Conservation (phyloP, 2,888 invertebrate species). For the Cephonodes hylas region DNA sequence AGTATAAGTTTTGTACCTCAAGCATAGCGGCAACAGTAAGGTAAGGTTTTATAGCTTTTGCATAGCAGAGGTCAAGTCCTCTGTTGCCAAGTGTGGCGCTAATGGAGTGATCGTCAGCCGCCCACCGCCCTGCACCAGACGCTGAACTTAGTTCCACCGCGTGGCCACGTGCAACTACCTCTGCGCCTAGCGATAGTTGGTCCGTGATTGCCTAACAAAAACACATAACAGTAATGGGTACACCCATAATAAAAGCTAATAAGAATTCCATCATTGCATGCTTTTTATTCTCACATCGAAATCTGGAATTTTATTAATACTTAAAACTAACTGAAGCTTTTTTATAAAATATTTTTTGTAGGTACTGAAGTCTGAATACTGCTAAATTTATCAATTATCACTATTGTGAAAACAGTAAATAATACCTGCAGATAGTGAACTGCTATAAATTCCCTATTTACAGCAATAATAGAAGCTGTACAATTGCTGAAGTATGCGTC, state of each 20-base stretch:
- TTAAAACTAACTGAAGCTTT: no score
- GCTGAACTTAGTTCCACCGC: slow-evolving; percentile 62
- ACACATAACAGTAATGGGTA: not conserved
- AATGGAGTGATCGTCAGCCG: slow-evolving; percentile 53
- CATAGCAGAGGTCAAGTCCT: slow-evolving; percentile 70
- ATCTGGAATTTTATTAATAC: no score
- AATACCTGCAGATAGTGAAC: slow-evolving; percentile 68
- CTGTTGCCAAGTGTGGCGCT: slow-evolving; percentile 74
- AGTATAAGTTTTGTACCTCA: no score
- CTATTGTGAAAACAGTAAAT: not conserved
- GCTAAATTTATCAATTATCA: not conserved
- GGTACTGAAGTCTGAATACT: not conserved
- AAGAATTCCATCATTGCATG: no score
- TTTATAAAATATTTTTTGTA: no score
- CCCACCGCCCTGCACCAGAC: slow-evolving; percentile 68
- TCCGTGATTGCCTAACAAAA: slow-evolving; percentile 55
- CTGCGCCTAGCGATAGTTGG: slow-evolving; percentile 65
- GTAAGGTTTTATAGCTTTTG: slow-evolving; percentile 59
- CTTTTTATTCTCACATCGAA: no score
- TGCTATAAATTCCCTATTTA: slow-evolving; percentile 72
- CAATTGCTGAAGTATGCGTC: slow-evolving; percentile 63
- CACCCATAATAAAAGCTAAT: not conserved
- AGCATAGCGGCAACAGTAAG: slow-evolving; percentile 73
- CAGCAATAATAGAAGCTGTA: slow-evolving; percentile 69
- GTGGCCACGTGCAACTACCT: slow-evolving; percentile 66